phyloP scores from a whole-genome alignment of 2,113 vertebrate species.

The Patagioenas fasciata region DNA sequence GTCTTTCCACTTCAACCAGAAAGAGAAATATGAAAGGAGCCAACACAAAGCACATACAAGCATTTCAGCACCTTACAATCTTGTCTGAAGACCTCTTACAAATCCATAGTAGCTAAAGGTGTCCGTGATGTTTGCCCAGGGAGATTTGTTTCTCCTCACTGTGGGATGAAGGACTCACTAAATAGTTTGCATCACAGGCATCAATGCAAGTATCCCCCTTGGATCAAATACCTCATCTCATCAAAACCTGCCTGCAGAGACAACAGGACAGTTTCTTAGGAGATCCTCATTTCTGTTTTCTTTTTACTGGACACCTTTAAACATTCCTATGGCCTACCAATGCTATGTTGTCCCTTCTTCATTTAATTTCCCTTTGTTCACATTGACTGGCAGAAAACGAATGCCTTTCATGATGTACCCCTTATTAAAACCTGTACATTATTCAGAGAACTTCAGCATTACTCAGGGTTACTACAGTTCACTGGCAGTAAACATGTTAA shows the following conservation, averaged over 20 bases:
- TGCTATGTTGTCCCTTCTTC: background rate
- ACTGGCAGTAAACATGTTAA: background rate
- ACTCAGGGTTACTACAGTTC: background rate
- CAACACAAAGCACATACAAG: background rate
- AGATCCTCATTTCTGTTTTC: background rate
- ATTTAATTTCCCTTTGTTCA: background rate
- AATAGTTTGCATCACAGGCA: background rate
- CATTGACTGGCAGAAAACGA: background rate
- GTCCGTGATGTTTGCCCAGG: rapidly evolving
- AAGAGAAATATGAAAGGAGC: background rate
- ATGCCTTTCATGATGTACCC: background rate
- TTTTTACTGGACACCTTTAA: background rate
- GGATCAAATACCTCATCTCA: background rate
- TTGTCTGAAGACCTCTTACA: background rate
- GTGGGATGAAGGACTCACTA: background rate
- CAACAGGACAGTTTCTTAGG: background rate
- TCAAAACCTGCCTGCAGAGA: background rate
- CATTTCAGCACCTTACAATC: background rate
- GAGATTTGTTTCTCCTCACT: background rate
- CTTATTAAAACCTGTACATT: background rate
- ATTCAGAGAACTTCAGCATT: background rate
- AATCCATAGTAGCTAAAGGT: background rate
- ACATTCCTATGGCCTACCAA: background rate
- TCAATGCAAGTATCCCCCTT: background rate
- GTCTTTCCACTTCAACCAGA: background rate